Evolutionary conservation across 1,140 invertebrate genomes (phyloP).

Genomic region (Pinna nobilis): DNA sequence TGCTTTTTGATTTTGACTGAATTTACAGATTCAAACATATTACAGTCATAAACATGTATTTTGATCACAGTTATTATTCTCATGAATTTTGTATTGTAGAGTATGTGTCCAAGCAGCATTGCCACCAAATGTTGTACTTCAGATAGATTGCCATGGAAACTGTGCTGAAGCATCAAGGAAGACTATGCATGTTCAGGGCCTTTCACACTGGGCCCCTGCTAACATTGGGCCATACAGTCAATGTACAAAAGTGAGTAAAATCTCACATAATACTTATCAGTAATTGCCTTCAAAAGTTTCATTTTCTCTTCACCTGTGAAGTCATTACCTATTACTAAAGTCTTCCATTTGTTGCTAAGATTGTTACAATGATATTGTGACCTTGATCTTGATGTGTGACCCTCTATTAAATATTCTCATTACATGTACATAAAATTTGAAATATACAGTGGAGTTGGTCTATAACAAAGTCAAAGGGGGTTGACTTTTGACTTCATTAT

Average conservation of each 20-base stretch:
- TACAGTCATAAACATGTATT: no score
- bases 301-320: neutral
- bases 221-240: conserved; percentile 98
- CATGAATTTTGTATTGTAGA: conserved; percentile 71
- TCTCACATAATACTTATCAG: neutral
- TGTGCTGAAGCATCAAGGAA: conserved; percentile 73
- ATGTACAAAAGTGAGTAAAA: conserved; percentile 82
- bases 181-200: conserved; percentile 93
- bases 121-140: conserved; percentile 82
- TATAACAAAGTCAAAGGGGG: no score
- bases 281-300: neutral
- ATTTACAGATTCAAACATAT: no score
- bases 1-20: no score
- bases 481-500: no score
- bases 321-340: neutral
- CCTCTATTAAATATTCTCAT: no score
- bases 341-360: neutral
- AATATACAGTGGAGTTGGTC: no score
- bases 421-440: no score
- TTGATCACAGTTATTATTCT: no score
- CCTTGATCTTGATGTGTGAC: no score
- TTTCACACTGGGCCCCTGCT: conserved; percentile 96
- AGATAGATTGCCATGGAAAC: conserved; percentile 80
- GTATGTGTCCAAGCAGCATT: conserved; percentile 90
- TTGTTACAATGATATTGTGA: neutral